Percentiles rank a stretch among this genome's conserved stretches.
phyloP scores from a whole-genome alignment of 2,113 vertebrate species.

The Trochalopteron elliotii region DNA sequence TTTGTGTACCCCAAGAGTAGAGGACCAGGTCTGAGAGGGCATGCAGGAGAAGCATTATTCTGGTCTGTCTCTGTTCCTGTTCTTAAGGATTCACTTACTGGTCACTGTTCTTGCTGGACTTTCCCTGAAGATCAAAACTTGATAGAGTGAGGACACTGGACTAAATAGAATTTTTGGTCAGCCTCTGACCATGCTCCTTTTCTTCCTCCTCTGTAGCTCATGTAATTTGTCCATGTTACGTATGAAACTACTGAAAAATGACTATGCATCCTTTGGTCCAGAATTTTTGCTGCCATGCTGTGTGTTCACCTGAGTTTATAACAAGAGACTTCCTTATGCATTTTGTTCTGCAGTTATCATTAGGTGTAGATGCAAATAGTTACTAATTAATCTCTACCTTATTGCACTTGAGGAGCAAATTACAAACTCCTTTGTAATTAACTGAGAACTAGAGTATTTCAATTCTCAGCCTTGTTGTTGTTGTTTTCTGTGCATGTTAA shows the following conservation, averaged over 20 bases:
- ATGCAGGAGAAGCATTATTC: background rate
- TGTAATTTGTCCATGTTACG: background rate
- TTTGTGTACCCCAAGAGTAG: background rate
- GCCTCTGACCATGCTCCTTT: background rate
- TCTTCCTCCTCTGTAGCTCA: background rate
- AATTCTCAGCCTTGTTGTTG: background rate
- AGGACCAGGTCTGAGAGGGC: background rate
- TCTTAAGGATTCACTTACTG: background rate
- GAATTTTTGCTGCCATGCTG: background rate
- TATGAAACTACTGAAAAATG: background rate
- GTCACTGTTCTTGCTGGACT: background rate
- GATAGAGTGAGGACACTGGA: accelerated
- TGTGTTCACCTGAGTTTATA: background rate
- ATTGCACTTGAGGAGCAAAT: background rate
- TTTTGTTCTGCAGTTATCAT: background rate
- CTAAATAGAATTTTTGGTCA: background rate
- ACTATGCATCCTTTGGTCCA: background rate
- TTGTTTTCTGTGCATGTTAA: background rate
- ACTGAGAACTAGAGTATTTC: background rate
- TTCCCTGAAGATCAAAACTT: background rate
- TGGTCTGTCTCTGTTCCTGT: background rate
- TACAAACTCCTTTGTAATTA: background rate
- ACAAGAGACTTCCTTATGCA: background rate
- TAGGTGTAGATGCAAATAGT: background rate
- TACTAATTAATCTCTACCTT: background rate